phyloP scores from a whole-genome alignment of 2,113 vertebrate genomes.

The Pyrgilauda ruficollis region DNA sequence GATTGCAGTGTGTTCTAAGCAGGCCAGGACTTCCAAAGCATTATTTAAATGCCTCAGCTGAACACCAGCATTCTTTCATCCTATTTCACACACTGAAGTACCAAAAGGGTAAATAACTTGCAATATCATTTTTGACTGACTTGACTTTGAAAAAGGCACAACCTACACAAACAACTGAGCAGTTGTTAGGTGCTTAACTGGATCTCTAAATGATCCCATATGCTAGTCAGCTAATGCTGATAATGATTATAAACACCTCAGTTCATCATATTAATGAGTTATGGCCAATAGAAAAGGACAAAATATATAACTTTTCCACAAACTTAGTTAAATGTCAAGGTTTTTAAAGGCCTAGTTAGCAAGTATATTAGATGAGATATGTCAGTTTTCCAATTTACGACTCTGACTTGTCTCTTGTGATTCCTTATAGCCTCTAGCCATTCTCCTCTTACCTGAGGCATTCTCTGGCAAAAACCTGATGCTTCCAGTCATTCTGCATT shows the following conservation, averaged over 20 bases:
- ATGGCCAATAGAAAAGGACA: conserved; percentile 76
- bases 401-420: conserved; percentile 92
- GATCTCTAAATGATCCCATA: conserved; percentile 51
- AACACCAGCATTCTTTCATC: conserved; percentile 74
- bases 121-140: conserved; percentile 79
- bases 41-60: conserved; percentile 74
- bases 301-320: conserved; percentile 82
- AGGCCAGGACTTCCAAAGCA: conserved; percentile 60
- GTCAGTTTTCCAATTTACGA: conserved; percentile 99
- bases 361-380: conserved; percentile 99
- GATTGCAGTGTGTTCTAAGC: conserved; percentile 35
- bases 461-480: conserved; percentile 95
- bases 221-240: conserved; percentile 43
- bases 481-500: conserved; percentile 99
- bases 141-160: conserved; percentile 75
- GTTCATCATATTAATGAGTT: conserved; percentile 76
- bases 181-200: conserved; percentile 28
- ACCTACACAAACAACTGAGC: conserved; percentile 65
- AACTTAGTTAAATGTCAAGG: conserved; percentile 91
- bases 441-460: conserved; percentile 98
- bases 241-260: conserved; percentile 72
- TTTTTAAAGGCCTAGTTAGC: conserved; percentile 99
- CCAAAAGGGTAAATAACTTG: conserved; percentile 80
- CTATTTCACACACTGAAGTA: conserved; percentile 65
- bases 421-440: conserved; percentile 97